These are phyloP conservation scores for Psilopsiagon aymara DNA, from an alignment of 2,113 vertebrate species.

Conservation along the genomic window DNA sequence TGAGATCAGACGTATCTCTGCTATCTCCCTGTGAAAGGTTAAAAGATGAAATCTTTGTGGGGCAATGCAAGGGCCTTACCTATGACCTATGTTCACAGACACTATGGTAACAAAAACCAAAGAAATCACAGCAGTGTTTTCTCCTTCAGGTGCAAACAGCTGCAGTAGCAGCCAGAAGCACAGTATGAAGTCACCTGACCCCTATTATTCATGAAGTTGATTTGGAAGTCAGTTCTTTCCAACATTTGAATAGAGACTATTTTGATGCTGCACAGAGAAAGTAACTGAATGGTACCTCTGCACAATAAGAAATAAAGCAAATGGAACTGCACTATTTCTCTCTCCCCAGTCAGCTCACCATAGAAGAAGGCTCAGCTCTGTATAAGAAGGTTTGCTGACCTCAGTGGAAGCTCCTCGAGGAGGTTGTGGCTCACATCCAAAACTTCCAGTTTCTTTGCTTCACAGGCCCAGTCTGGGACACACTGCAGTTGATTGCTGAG, in stretches of 20 bases:
- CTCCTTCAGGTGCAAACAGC: neutral
- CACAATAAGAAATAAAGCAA: constrained; percentile 6
- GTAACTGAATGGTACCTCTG: neutral
- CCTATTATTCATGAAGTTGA: neutral
- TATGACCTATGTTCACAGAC: neutral
- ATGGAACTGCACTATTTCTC: neutral
- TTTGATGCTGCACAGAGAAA: neutral
- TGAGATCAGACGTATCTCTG: neutral
- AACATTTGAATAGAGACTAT: neutral
- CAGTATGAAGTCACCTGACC: neutral
- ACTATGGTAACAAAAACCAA: neutral
- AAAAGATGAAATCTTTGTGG: neutral
- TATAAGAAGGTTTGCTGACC: constrained; percentile 73
- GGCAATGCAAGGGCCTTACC: neutral
- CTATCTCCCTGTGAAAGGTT: neutral
- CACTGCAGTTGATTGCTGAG: constrained; percentile 90
- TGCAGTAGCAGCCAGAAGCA: neutral
- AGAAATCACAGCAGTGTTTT: neutral
- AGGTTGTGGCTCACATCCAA: constrained; percentile 89
- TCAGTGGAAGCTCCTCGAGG: constrained; percentile 86
- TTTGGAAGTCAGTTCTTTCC: neutral
- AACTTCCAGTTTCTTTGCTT: constrained; percentile 92
- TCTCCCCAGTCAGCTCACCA: neutral
- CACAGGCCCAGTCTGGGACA: constrained; percentile 93
- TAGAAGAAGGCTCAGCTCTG: neutral